Percentiles rank a stretch among this genome's conserved stretches.
These are phyloP conservation scores for Scolopax mira DNA, from an alignment of 2,113 vertebrate species.

Conservation along the genomic window DNA sequence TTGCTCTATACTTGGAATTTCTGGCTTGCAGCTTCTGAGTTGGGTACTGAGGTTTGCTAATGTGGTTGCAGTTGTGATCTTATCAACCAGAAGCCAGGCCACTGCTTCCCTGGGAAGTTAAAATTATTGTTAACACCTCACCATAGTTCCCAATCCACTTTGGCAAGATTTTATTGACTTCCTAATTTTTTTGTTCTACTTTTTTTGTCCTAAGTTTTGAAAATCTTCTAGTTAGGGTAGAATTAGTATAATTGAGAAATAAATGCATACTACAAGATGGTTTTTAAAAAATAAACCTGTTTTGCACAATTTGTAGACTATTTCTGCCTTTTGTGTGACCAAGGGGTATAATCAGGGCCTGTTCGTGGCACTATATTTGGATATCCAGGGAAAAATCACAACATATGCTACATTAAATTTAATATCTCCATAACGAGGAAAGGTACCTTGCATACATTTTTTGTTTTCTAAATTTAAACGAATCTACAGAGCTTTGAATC, in stretches of 20 bases:
- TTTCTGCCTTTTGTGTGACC: background rate
- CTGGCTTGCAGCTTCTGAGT: background rate
- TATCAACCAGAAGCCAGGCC: background rate
- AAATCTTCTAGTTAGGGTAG: background rate
- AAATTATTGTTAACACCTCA: background rate
- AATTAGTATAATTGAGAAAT: background rate
- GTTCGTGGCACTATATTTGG: background rate
- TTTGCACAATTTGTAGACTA: background rate
- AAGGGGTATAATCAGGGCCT: background rate
- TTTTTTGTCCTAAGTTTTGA: background rate
- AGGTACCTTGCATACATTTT: background rate
- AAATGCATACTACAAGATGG: background rate
- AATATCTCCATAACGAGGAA: background rate
- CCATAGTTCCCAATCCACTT: background rate
- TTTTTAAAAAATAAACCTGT: background rate
- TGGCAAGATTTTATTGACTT: background rate
- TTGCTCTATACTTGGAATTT: background rate
- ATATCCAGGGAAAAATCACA: background rate
- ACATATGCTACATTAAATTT: background rate
- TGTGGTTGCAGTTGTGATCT: background rate
- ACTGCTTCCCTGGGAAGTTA: background rate
- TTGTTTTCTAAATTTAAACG: background rate
- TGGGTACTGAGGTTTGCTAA: rapidly evolving
- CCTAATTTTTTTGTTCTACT: background rate
- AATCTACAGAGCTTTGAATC: background rate